Evolutionary conservation across 2,113 vertebrate genomes (phyloP).

Genomic region (Datnioides undecimradiatus): DNA sequence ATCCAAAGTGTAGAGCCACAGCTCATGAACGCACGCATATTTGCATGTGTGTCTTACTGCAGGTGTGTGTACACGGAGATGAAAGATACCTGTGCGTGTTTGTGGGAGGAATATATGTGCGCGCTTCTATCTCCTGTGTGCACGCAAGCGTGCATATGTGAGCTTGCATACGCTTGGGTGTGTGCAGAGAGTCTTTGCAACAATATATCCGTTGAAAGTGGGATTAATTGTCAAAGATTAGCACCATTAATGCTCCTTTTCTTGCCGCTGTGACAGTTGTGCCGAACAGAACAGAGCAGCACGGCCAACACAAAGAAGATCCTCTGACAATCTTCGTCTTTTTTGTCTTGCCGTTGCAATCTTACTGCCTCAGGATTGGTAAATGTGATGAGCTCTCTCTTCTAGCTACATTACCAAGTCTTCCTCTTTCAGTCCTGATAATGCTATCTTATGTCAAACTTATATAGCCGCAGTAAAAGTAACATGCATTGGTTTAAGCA

Average conservation of each 20-base stretch:
- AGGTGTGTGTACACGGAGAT: slow-evolving; percentile 14
- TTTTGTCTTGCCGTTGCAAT: slow-evolving; percentile 42
- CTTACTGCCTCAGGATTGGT: slow-evolving; percentile 37
- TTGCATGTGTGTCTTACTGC: neutral
- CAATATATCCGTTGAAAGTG: slow-evolving; percentile 45
- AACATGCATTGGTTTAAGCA: slow-evolving; percentile 11
- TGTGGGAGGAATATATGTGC: neutral
- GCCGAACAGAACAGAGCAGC: slow-evolving; percentile 33
- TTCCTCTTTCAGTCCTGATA: slow-evolving; percentile 25
- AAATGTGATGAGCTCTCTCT: slow-evolving; percentile 36
- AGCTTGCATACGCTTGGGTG: neutral
- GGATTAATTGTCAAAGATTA: slow-evolving; percentile 69
- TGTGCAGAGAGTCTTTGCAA: slow-evolving; percentile 30
- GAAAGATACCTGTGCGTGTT: slow-evolving; percentile 9
- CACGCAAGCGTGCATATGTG: neutral
- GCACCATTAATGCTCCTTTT: slow-evolving; percentile 57
- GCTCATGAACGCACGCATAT: neutral
- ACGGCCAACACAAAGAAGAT: slow-evolving; percentile 56
- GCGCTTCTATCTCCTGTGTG: neutral
- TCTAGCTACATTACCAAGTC: slow-evolving; percentile 32
- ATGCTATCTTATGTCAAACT: slow-evolving; percentile 25
- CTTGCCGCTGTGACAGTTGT: slow-evolving; percentile 36
- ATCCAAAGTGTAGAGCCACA: neutral
- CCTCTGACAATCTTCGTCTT: slow-evolving; percentile 37
- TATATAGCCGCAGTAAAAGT: slow-evolving; percentile 26